Evolutionary conservation across 2,113 vertebrate species (phyloP), one percentile per base, ranked within the genome.

Genomic region (Fulica atra): DNA sequence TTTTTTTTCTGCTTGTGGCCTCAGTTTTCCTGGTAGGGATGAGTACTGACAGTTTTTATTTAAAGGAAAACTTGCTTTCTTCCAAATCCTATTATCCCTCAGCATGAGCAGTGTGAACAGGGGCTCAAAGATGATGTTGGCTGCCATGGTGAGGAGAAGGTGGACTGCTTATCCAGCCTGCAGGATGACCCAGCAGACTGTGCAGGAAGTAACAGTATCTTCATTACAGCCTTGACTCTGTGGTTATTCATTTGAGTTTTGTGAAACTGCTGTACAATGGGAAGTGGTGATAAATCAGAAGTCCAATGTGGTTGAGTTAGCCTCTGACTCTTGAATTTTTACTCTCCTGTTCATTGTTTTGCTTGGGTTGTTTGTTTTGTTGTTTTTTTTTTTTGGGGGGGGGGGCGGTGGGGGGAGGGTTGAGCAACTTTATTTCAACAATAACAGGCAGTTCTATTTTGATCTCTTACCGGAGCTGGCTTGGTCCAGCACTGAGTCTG

Each of bases 41-140:
- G 38, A 79, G 33, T 42, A 28, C 9, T 12, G 17, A 1, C 53
- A 42, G 8, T 25, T 70, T 66, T 82, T 80, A 16, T 57, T 76
- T 44, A 21, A 16, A 69, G 50, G 44, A 28, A 61, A 69, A 31
- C 7, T 54, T 80, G 5, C n/a, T 3, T 92, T 83, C 4, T 80
- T 89, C 25, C 50, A 18, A 51, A 31, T 23, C 54, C 2, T n/a
- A 2, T 29, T 61, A 20, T 12, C 4, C 31, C n/a, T n/a, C n/a
- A 81, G 11, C 5, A 4, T 7, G 16, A 28, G 7, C 48, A 48
- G 11, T 5, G 11, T 48, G 36, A 63, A 20, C 3, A 1, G 21
- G 36, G 28, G 16, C 42, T 78, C 0, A 0, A 36, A 31, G 36
- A 14, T 36, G 24, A 18, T 26, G 31, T 31, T 84, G 51, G 8